Evolutionary conservation across 1,140 invertebrate species (phyloP), one percentile per base, ranked within the genome.

Genomic region (Heliconius himera): DNA sequence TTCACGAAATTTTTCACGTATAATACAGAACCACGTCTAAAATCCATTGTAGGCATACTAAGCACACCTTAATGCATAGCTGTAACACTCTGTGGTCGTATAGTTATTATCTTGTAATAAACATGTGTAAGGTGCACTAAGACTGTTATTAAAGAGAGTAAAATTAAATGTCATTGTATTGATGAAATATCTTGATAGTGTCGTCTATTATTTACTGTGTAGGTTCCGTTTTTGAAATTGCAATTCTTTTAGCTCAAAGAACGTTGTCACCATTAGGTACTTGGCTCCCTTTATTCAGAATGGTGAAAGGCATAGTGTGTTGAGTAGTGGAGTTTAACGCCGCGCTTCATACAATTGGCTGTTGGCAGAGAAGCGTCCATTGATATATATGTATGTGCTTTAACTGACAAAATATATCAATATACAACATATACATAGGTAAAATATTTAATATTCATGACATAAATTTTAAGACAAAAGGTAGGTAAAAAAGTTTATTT

Each of bases 131-230:
- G 54, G 20, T 56, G 22, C n/a, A 13, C 60, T 66, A 66, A 66
- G 11, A 66, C 60, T 66, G 26, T 66, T 16, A 66, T 66, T 66
- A 66, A 26, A 26, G 60, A 29, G 60, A 66, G 26, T 66, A 66
- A 66, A 66, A 26, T 66, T 66, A 66, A 66, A 66, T 66, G 26
- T 66, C 60, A 29, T 66, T 66, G 60, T 26, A 66, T 66, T 66
- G 60, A 5, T 66, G 60, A 66, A 66, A 66, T 22, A 66, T 66
- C 26, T 26, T 13, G n/a, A 66, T 66, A 66, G 8, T 29, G 9
- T 66, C 22, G 22, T 66, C 29, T 66, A 26, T 29, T 66, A n/a
- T 56, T n/a, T 56, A 22, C n/a, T 3, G 20, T n/a, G 54, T 20
- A 51, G 2, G 8, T 51, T 56, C 2, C 5, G 6, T 54, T 54